A percentile compares a stretch with the other conserved stretches of the same genome.
Conservation (phyloP, 2,888 invertebrate species). For the Aromia moschata region DNA sequence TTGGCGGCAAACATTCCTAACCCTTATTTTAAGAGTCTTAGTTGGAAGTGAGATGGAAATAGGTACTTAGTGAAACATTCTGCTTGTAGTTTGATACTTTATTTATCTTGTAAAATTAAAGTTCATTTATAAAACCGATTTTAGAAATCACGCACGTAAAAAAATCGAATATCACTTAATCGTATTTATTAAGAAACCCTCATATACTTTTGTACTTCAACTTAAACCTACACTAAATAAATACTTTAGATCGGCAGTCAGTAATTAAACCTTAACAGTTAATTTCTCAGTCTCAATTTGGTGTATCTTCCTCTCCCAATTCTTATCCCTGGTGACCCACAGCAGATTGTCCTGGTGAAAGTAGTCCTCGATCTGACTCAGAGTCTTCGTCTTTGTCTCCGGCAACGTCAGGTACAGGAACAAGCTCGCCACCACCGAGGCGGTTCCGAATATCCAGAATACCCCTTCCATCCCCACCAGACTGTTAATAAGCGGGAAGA, state of each 20-base stretch:
- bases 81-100: no score
- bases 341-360: constrained; percentile 73
- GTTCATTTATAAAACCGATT: no score
- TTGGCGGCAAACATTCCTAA: no score
- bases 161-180: no score
- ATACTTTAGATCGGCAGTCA: constrained; percentile 10
- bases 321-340: constrained; percentile 68
- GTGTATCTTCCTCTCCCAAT: constrained; percentile 58
- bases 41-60: no score
- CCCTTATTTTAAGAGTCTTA: no score
- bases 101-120: no score
- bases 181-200: no score
- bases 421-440: constrained; percentile 70
- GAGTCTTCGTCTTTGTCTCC: constrained; percentile 77
- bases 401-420: constrained; percentile 76
- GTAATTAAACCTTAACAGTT: constrained; percentile 13
- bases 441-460: constrained; percentile 75
- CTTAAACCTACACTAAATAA: no score
- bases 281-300: constrained; percentile 35
- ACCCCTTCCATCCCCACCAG: constrained; percentile 73
- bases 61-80: no score
- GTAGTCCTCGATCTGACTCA: constrained; percentile 81
- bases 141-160: no score
- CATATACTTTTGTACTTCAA: neutral
- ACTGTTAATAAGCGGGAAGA: constrained; percentile 72